phyloP scores from a whole-genome alignment of 2,888 invertebrate species.

The Phasia obesa region DNA sequence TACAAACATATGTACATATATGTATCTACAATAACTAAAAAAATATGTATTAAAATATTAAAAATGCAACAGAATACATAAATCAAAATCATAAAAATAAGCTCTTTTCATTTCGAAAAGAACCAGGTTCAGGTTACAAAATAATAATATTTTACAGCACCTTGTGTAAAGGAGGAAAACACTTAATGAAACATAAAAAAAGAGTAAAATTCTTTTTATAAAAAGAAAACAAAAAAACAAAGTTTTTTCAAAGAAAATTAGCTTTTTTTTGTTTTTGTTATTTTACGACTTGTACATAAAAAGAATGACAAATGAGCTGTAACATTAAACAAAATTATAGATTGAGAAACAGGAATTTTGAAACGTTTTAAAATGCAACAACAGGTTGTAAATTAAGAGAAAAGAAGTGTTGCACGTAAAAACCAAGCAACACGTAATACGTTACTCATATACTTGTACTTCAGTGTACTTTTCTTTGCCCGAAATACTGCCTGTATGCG shows the following conservation, averaged over 20 bases:
- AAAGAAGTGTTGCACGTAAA: background rate
- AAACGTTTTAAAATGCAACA: conserved; percentile 16
- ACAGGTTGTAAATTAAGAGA: conserved; percentile 38
- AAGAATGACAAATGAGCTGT: conserved; percentile 67
- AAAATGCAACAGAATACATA: conserved; percentile 3
- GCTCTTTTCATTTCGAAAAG: conserved; percentile 14
- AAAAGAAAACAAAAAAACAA: too few species aligned
- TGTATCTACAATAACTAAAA: background rate
- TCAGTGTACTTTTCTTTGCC: background rate
- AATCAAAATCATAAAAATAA: conserved; percentile 39
- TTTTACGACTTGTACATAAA: conserved; percentile 64
- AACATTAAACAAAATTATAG: conserved; percentile 39
- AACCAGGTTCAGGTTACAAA: conserved; percentile 61
- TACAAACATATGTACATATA: too few species aligned
- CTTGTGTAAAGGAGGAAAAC: conserved; percentile 39
- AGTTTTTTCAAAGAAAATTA: conserved; percentile 27
- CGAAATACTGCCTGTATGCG: too few species aligned
- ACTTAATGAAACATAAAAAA: background rate
- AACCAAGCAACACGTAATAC: background rate
- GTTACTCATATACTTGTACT: background rate
- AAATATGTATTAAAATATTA: background rate
- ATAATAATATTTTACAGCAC: conserved; percentile 16
- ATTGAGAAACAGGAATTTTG: conserved; percentile 12
- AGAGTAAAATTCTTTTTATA: background rate
- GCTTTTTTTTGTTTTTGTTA: background rate